Conservation (phyloP, 2,797 vertebrate species). For the Anableps anableps region DNA sequence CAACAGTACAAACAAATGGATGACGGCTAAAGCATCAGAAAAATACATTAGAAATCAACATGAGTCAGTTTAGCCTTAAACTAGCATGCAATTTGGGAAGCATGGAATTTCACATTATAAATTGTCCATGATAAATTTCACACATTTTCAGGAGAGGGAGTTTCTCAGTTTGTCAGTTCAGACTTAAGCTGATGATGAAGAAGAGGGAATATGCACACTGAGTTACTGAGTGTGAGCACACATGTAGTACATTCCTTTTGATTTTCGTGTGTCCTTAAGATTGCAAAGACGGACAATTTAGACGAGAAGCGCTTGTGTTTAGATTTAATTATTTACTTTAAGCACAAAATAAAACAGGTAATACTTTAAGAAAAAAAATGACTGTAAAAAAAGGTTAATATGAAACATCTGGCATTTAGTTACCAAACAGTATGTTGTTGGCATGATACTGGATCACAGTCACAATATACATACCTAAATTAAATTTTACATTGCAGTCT, state of each 20-base stretch:
- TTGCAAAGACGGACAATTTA: not conserved
- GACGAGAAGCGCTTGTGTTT: not conserved
- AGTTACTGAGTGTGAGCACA: slow-evolving; percentile 6
- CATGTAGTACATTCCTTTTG: slow-evolving; percentile 7
- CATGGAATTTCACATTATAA: too few species aligned
- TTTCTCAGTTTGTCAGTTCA: slow-evolving; percentile 13
- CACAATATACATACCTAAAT: not conserved
- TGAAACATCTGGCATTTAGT: not conserved
- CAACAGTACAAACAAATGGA: not conserved
- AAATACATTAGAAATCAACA: not conserved
- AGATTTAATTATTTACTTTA: not conserved
- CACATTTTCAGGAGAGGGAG: slow-evolving; percentile 5
- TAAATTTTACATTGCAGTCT: not conserved
- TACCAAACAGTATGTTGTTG: not conserved
- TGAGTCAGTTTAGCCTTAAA: not conserved
- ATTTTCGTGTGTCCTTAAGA: slow-evolving; percentile 13
- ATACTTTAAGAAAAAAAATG: not conserved
- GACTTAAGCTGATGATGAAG: slow-evolving; percentile 22
- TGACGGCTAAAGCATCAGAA: not conserved
- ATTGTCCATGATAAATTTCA: too few species aligned
- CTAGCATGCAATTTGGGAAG: too few species aligned
- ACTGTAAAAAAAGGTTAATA: not conserved
- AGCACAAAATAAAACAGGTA: not conserved
- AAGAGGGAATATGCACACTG: slow-evolving; percentile 3
- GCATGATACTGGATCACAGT: not conserved